Base-by-base conservation (phyloP, 2,888 invertebrate genomes). In the Villa cingulata region DNA sequence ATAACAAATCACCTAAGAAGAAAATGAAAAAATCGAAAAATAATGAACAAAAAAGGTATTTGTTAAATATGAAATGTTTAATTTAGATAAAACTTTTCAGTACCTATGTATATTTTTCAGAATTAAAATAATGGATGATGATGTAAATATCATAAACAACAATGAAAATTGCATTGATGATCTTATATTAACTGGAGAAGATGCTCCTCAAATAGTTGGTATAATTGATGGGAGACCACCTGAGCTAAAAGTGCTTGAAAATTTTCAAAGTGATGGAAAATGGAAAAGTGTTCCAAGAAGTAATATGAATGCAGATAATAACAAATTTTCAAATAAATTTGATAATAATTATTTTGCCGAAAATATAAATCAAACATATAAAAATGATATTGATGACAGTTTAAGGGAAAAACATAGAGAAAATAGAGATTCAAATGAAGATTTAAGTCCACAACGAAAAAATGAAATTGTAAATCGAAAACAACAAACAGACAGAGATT, bases 141-240 rank as follows among this genome's bases (percentile, higher is more conserved):
- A 82, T 54, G 56, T 81, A 4, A 74, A 76, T 3, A 75, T 77
- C 46, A 70, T 80, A 27, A 54, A 52, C 3, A 45, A 46, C 16
- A 56, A 62, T 50, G 53, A 63, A 16, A 63, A 68, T 38, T 72
- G 77, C 29, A 68, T 80, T 0, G 63, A 78, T 1, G 80, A 85
- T 45, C 74, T 86, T 3, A 74, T 80, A 41, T 75, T 81, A 46
- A 74, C 79, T 1, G 77, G 76, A n/a, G 94, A 95, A 61, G 90
- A 94, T 65, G 88, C 85, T 1, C 95, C 95, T 0, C 85, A 86
- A 64, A 82, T 95, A 53, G 92, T 86, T 0, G 90, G 86, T 2
- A 76, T 92, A 45, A 76, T 90, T 43, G 92, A 92, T 62, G 91
- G 92, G 41, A 65, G 86, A 55, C 83, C 86, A 0, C 73, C 78